phyloP scores from a whole-genome alignment of 2,888 invertebrate genomes.

The Neoascia interrupta region DNA sequence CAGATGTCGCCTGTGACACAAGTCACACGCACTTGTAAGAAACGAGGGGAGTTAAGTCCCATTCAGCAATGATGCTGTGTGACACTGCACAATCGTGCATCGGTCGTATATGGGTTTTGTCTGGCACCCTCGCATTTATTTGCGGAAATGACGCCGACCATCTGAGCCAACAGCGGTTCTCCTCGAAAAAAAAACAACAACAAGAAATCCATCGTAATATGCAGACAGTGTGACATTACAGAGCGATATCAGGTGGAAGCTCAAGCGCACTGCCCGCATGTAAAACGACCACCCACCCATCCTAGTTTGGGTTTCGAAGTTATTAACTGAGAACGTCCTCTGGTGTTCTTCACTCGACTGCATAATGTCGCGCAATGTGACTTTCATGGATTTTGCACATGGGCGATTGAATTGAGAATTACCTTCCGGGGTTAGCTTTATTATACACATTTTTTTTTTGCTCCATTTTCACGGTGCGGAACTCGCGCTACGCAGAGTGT shows the following conservation, averaged over 20 bases:
- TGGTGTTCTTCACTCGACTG: slow-evolving; percentile 15
- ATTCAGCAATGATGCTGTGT: slow-evolving; percentile 25
- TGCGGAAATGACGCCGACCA: slow-evolving; percentile 29
- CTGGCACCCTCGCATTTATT: slow-evolving; percentile 30
- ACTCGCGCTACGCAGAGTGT: slow-evolving; percentile 21
- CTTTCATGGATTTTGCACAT: slow-evolving; percentile 44
- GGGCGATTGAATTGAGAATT: slow-evolving; percentile 1
- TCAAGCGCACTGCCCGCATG: background rate
- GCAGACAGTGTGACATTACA: background rate
- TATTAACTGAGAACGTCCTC: slow-evolving; percentile 17
- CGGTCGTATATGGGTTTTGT: too few relatives aligned
- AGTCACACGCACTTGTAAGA: slow-evolving; percentile 42
- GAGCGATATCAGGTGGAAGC: slow-evolving; percentile 26
- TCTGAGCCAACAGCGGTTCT: slow-evolving; percentile 20
- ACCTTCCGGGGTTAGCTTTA: slow-evolving; percentile 30
- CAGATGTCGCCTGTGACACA: slow-evolving; percentile 38
- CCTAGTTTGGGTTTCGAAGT: slow-evolving; percentile 14
- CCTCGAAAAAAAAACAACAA: slow-evolving; percentile 11
- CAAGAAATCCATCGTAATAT: slow-evolving; percentile 8
- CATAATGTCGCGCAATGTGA: slow-evolving; percentile 26
- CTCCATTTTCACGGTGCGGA: slow-evolving; percentile 5
- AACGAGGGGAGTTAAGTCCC: slow-evolving; percentile 17
- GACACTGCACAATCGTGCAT: too few relatives aligned
- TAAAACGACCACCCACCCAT: slow-evolving; percentile 10
- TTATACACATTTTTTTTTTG: background rate